Evolutionary conservation across 2,888 invertebrate species (phyloP), one percentile per base, ranked within the genome.

Genomic region (Athetis lepigone): DNA sequence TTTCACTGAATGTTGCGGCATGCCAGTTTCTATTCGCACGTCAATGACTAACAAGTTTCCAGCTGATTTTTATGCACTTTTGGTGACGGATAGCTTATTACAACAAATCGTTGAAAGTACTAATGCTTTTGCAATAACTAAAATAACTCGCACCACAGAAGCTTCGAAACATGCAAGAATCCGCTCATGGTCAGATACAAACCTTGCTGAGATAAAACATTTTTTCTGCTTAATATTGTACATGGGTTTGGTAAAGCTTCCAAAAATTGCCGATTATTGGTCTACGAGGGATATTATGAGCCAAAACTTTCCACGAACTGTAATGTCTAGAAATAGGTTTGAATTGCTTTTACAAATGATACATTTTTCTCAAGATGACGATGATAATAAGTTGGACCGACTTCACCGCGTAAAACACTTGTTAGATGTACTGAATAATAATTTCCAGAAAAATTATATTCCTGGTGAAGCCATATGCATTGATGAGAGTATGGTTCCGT

Each of bases 291-390:
- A 16, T 1, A 25, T 45, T 16, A 16, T 25, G 16, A 11, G 45
- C 11, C 45, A 45, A 1, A 16, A 25, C 1, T 50, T 50, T 50
- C 36, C 50, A 37, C 36, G 23, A 37, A 50, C 36, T 23, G 36
- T 50, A 11, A 50, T 50, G 49, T 50, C 49, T 36, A 21, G 49
- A 36, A 50, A 50, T 50, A 36, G 49, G 2, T 51, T 51, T 51
- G 25, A 39, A 51, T 7, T 29, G 29, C 47, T 47, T 4, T 16
- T 29, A 3, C 46, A 47, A 46, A 29, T 29, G 29, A 29, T 46
- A 0, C 50, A 50, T 2, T 51, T 51, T 51, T 39, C 37, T 7
- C 37, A 37, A 37, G 37, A 37, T 37, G 37, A 49, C 7, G 21
- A 50, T 36, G 16, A 36, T 36, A 36, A 50, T 37, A 16, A 21